These are phyloP conservation scores for Isichthys henryi DNA, from an alignment of 2,113 vertebrate genomes.

Conservation along the genomic window DNA sequence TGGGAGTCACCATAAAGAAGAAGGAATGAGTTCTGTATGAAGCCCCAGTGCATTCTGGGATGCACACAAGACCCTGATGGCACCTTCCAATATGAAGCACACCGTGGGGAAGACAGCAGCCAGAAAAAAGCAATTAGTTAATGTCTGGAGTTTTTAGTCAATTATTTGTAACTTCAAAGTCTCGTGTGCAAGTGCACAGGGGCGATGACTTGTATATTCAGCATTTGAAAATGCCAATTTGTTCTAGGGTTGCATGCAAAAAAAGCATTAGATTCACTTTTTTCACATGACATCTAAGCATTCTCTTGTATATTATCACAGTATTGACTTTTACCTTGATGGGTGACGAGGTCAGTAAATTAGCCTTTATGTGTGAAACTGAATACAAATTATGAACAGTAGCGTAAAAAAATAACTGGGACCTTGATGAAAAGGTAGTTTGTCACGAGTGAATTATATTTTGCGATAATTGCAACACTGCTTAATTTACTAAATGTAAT, in stretches of 20 bases:
- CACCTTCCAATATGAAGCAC: background rate
- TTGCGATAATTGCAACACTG: background rate
- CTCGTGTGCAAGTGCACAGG: constrained; percentile 20
- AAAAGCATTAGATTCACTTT: constrained; percentile 14
- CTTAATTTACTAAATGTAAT: background rate
- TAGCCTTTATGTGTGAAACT: constrained; percentile 20
- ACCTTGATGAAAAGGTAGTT: background rate
- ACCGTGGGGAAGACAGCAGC: background rate
- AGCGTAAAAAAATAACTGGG: background rate
- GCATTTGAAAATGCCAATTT: constrained; percentile 38
- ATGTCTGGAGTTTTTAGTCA: background rate
- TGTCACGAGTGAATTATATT: background rate
- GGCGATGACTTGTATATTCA: constrained; percentile 47
- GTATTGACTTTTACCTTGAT: constrained; percentile 26
- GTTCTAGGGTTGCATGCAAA: constrained; percentile 32
- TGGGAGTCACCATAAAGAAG: background rate
- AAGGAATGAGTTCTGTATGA: background rate
- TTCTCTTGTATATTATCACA: constrained; percentile 31
- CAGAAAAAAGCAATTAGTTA: background rate
- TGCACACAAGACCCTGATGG: background rate
- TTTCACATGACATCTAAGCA: constrained; percentile 21
- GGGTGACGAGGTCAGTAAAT: constrained; percentile 24
- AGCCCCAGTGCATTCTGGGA: background rate
- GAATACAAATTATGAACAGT: background rate
- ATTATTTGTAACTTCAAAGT: background rate